Percentiles rank a stretch among this genome's conserved stretches.
phyloP scores from a whole-genome alignment of 1,140 invertebrate genomes.

The Schlechtendalia chinensis region DNA sequence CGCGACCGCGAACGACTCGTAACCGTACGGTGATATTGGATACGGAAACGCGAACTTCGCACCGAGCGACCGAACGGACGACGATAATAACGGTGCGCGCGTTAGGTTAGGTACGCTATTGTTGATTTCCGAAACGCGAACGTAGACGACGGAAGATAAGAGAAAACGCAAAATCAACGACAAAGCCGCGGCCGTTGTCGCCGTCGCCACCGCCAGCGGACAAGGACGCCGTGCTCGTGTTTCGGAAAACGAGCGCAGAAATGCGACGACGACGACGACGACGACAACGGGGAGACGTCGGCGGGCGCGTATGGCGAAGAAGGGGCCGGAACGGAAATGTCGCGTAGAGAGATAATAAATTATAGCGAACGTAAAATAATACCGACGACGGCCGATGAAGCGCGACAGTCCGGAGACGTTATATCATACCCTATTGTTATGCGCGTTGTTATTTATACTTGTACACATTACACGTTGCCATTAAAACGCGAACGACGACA shows the following conservation, averaged over 20 bases:
- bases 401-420: background rate
- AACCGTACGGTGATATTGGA: background rate
- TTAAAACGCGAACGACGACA: no score
- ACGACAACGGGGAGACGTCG: background rate
- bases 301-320: background rate
- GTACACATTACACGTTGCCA: no score
- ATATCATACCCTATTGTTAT: background rate
- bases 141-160: background rate
- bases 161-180: background rate
- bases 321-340: slow-evolving; percentile 30
- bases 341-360: slow-evolving; percentile 30
- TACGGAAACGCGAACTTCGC: slow-evolving; percentile 22
- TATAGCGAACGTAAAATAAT: slow-evolving; percentile 5
- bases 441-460: no score
- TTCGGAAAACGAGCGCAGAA: background rate
- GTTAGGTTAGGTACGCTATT: background rate
- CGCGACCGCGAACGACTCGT: no score
- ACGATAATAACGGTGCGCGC: slow-evolving; percentile 7
- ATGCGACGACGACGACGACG: background rate
- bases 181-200: background rate
- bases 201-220: background rate
- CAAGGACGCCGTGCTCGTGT: slow-evolving; percentile 13
- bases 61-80: slow-evolving; percentile 17
- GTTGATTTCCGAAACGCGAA: background rate
- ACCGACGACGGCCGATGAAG: background rate